phyloP scores from a whole-genome alignment of 2,888 invertebrate genomes.

The Timandra comae region DNA sequence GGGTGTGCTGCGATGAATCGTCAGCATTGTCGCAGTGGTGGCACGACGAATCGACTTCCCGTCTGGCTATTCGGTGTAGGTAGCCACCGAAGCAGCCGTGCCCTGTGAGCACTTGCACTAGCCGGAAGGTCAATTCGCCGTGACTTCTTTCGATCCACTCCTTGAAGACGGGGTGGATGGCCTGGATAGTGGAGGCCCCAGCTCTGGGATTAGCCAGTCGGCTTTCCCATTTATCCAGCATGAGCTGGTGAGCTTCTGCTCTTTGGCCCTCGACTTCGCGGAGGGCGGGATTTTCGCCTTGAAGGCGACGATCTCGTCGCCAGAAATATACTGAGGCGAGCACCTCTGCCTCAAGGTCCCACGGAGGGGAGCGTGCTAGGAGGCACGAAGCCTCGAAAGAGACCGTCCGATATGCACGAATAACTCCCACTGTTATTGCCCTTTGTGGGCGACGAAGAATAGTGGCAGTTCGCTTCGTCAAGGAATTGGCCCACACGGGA shows the following conservation, averaged over 20 bases:
- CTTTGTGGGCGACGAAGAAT: constrained; percentile 1
- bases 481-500: background rate
- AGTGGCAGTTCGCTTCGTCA: too few species aligned
- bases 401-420: constrained; percentile 7
- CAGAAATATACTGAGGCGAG: background rate
- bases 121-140: background rate
- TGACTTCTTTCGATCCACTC: background rate
- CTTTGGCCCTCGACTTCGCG: background rate
- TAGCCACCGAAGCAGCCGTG: constrained; percentile 2
- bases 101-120: background rate
- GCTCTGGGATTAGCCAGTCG: background rate
- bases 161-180: background rate
- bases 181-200: background rate
- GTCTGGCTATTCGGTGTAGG: constrained; percentile 1
- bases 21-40: constrained; percentile 2
- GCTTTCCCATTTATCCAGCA: background rate
- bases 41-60: constrained; percentile 1
- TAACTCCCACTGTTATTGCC: constrained; percentile 1
- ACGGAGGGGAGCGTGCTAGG: constrained; percentile 5
- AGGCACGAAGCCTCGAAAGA: constrained; percentile 6
- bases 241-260: background rate
- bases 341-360: constrained; percentile 7
- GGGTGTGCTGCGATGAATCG: constrained; percentile 1
- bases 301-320: background rate
- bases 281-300: background rate